Conservation (phyloP, 1,140 invertebrate genomes). For the Drosophila azteca region DNA sequence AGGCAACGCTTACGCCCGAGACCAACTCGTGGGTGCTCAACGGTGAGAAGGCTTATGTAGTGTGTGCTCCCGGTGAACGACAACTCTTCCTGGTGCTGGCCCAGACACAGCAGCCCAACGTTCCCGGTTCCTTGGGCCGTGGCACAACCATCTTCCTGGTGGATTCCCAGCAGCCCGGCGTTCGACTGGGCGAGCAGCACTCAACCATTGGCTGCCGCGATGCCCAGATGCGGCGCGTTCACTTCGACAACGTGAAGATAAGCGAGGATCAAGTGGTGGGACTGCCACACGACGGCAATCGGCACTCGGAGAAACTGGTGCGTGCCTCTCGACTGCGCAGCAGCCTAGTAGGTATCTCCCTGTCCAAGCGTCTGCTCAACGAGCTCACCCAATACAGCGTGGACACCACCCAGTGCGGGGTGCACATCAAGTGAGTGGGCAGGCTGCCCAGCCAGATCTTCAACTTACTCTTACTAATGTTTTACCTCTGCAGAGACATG, state of each 20-base stretch:
- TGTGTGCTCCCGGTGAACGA: conserved; percentile 82
- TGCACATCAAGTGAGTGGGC: conserved; percentile 59
- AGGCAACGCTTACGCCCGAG: conserved; percentile 64
- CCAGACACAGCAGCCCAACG: conserved; percentile 61
- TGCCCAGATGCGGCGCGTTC: conserved; percentile 72
- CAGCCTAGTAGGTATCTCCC: conserved; percentile 46
- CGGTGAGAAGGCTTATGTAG: conserved; percentile 85
- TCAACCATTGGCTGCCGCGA: conserved; percentile 88
- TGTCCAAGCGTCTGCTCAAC: conserved; percentile 66
- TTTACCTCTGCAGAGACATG: conserved; percentile 84
- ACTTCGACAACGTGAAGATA: conserved; percentile 84
- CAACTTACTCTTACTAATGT: no score
- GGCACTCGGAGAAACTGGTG: conserved; percentile 54
- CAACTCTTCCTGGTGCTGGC: conserved; percentile 85
- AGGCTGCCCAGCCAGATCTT: background rate
- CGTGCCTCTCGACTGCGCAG: conserved; percentile 52
- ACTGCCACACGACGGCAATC: conserved; percentile 61
- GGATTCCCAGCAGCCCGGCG: conserved; percentile 88
- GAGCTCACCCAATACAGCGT: conserved; percentile 74
- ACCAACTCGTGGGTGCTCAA: conserved; percentile 83
- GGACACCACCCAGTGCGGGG: conserved; percentile 87
- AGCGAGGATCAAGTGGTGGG: conserved; percentile 73
- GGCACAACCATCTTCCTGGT: conserved; percentile 90
- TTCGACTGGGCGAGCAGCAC: conserved; percentile 87
- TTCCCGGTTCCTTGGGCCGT: conserved; percentile 58